These are phyloP conservation scores for Bothrops alternatus DNA, from an alignment of 2,797 vertebrate species.

Conservation along the genomic window DNA sequence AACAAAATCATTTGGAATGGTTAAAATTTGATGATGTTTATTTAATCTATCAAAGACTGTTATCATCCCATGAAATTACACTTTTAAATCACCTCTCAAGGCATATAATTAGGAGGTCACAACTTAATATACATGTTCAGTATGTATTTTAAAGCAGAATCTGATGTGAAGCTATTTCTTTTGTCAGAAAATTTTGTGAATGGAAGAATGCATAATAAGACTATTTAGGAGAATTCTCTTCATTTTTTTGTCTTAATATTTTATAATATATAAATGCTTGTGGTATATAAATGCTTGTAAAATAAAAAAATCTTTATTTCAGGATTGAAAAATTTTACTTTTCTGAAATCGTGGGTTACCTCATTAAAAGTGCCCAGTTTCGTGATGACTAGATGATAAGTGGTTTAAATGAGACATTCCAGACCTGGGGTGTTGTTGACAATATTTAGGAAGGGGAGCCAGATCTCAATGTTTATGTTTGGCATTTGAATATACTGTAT, in stretches of 20 bases:
- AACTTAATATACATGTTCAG: background rate
- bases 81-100: background rate
- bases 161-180: background rate
- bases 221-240: background rate
- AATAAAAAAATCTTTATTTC: background rate
- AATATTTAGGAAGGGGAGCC: background rate
- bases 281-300: background rate
- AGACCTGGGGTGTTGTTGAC: background rate
- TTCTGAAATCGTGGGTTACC: background rate
- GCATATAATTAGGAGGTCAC: background rate
- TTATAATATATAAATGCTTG: background rate
- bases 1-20: background rate
- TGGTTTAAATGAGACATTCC: background rate
- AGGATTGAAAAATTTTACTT: background rate
- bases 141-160: background rate
- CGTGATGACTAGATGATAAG: background rate
- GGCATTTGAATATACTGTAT: background rate
- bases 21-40: background rate
- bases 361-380: background rate
- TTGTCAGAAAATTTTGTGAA: background rate
- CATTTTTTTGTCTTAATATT: background rate
- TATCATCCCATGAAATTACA: background rate
- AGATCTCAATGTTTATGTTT: background rate
- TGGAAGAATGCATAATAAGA: background rate
- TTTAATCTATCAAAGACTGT: background rate